Percentiles rank a stretch among this genome's conserved stretches.
These are phyloP conservation scores for Carassius carassius DNA, from an alignment of 2,113 vertebrate species.

Conservation along the genomic window DNA sequence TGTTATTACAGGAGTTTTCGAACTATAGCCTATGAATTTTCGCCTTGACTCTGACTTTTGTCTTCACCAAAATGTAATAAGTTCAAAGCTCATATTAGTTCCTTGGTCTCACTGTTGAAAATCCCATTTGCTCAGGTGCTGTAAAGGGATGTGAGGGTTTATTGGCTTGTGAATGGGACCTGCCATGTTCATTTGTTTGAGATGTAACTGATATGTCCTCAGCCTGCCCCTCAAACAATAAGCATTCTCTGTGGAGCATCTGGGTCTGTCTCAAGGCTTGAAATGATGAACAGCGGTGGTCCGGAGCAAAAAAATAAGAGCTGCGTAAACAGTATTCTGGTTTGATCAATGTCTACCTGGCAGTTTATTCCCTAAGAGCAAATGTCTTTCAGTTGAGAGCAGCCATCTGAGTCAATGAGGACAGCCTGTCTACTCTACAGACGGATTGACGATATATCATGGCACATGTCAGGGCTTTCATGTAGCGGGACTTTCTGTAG, in stretches of 20 bases:
- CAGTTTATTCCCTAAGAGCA: constrained; percentile 42
- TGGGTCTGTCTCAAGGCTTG: not conserved
- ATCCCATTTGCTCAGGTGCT: constrained; percentile 17
- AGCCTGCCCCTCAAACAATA: constrained; percentile 26
- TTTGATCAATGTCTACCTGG: constrained; percentile 26
- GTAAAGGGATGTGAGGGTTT: constrained; percentile 1
- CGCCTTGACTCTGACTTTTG: not conserved
- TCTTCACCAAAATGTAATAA: not conserved
- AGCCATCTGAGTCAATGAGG: constrained; percentile 11
- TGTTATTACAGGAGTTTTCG: constrained; percentile 25
- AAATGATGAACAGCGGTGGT: constrained; percentile 32
- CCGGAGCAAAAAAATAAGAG: constrained; percentile 1
- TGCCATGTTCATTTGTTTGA: constrained; percentile 12
- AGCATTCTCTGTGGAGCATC: constrained; percentile 26
- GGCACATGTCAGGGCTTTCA: not conserved
- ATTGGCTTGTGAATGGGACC: constrained; percentile 19
- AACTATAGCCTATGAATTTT: constrained; percentile 8
- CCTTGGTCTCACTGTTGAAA: constrained; percentile 25
- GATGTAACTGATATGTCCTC: constrained; percentile 6
- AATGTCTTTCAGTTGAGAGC: constrained; percentile 21
- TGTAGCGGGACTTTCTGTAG: not conserved
- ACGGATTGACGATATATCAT: constrained; percentile 24
- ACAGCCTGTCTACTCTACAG: not conserved
- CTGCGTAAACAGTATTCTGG: constrained; percentile 20
- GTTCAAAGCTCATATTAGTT: constrained; percentile 1